Base-by-base conservation (phyloP, 2,797 vertebrate genomes). In the Cetoscarus ocellatus region DNA sequence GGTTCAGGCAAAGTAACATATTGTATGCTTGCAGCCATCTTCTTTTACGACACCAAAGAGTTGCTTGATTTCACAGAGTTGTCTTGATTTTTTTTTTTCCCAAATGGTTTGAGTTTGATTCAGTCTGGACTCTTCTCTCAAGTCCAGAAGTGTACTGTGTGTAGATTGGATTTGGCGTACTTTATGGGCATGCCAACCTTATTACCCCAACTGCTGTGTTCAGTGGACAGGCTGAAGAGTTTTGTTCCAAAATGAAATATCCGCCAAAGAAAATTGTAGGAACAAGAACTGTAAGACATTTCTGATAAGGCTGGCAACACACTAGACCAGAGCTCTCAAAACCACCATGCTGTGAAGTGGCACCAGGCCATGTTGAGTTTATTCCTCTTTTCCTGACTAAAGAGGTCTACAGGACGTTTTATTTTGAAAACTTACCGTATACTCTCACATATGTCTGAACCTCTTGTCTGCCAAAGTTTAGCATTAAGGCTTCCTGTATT, bases 1-100 rank as follows among this genome's bases (percentile, higher is more conserved):
- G 86, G 80, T 70, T 87, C 74, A 73, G 82, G 79, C 70, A 68
- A 59, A 49, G 82, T 80, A 75, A 78, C 81, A 68, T 78, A 86
- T 63, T 61, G 56, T 76, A 59, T 39, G 73, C 77, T 85, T 49
- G 72, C 63, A 47, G 86, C 90, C 89, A 79, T 91, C 82, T 92
- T 92, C 51, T 88, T 92, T 88, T 87, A 70, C 54, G 77, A 94
- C 92, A 88, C 93, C 92, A 93, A 94, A 95, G 92, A 94, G 69
- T 93, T 91, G 65, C 77, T 91, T 88, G 63, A 77, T 89, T 92
- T 90, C 85, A 86, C 86, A 80, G 65, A 88, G 84, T 89, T 84
- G 75, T 91, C 91, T 90, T 91, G 73, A 83, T 83, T 83, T 71
- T 12, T 63, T 63, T 63, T 39, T 18, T 18, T 2, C 61, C 61